Evolutionary conservation across 2,888 invertebrate species (phyloP), one percentile per base, ranked within the genome.

Genomic region (Drosophila fulvimacula): DNA sequence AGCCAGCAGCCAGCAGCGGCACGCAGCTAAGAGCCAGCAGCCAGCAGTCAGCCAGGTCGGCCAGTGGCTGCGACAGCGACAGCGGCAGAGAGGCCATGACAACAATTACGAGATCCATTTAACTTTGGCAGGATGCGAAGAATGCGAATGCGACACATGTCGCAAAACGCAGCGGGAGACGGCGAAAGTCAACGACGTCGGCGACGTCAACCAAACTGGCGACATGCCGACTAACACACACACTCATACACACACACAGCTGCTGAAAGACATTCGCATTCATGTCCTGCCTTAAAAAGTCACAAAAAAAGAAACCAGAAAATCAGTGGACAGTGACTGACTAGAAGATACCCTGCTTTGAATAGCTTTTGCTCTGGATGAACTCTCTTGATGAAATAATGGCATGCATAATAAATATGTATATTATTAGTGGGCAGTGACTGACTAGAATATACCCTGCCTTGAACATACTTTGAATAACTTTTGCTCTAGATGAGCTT

Each of bases 81-180:
- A 55, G 61, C 17, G 60, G 55, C 24, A 55, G 51, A 52, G 60
- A 72, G 72, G 81, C 73, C 79, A 76, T 76, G 83, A 81, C 82
- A 88, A 86, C 85, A 86, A 86, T 86, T 86, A 86, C 86, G 86
- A 84, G 89, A 86, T 86, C 89, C 86, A 86, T 89, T 86, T 86
- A 88, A 87, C 89, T 87, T 86, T 88, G 87, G 77, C 89, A 86
- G 87, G 79, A 84, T 78, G 76, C 82, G 82, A 82, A 69, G 88
- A 88, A 80, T 82, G 82, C 74, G 86, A 84, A 88, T 88, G 88
- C 84, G 88, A 84, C 86, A 84, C 84, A 88, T 88, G 84, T 84
- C 83, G 83, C 88, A 78, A 86, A 86, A 76, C 81, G 76, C 79
- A 86, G 83, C 83, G 62, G 88, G 76, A 63, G 76, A 48, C 62